Evolutionary conservation across 2,113 vertebrate genomes (phyloP).

Genomic region (Fulica atra): DNA sequence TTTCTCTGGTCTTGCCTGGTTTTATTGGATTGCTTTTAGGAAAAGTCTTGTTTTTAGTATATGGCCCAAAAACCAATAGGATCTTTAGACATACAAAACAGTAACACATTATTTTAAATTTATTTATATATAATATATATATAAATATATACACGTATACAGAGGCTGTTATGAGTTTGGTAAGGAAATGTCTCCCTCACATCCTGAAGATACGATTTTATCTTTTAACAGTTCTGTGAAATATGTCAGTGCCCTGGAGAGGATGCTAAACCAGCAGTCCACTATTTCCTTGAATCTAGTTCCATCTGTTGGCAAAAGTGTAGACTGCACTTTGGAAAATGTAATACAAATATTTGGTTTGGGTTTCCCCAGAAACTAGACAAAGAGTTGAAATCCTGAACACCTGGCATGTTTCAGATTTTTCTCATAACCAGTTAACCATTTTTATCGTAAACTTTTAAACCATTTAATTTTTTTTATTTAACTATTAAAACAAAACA

Average conservation of each 20-base stretch:
- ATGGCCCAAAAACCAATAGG: neutral
- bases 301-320: constrained; percentile 50
- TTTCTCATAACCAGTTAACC: neutral
- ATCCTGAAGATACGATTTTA: neutral
- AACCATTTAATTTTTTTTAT: neutral
- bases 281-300: constrained; percentile 51
- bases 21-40: neutral
- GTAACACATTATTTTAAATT: neutral
- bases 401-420: neutral
- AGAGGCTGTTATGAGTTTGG: neutral
- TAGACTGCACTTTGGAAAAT: neutral
- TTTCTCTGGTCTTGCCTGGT: neutral
- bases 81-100: neutral
- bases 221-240: neutral
- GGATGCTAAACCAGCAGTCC: rapidly evolving
- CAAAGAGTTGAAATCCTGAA: neutral
- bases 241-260: rapidly evolving
- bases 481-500: neutral
- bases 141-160: neutral
- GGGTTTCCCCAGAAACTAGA: neutral
- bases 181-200: neutral
- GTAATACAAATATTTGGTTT: neutral
- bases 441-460: neutral
- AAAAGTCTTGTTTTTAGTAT: neutral
- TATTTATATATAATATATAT: neutral